Conservation (phyloP, 1,140 invertebrate genomes). For the Babylonia areolata region DNA sequence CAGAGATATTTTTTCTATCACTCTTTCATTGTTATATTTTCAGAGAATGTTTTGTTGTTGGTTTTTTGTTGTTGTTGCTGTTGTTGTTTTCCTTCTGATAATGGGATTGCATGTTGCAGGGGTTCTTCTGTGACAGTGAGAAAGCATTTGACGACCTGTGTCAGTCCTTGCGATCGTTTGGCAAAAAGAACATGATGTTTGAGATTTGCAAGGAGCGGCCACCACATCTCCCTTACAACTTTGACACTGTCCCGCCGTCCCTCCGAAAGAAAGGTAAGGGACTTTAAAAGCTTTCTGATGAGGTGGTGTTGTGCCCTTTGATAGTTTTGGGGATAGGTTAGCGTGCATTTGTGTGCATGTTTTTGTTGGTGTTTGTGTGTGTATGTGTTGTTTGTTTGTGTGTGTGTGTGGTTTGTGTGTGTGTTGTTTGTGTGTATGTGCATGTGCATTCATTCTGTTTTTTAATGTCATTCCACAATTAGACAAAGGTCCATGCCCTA, state of each 20-base stretch:
- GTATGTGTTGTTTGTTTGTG: neutral
- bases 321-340: neutral
- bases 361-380: neutral
- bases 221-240: slow-evolving; percentile 61
- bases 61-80: too few relatives aligned
- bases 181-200: slow-evolving; percentile 72
- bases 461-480: too few relatives aligned
- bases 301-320: neutral
- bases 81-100: too few relatives aligned
- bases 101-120: slow-evolving; percentile 79
- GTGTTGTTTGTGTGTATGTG: neutral
- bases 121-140: slow-evolving; percentile 92
- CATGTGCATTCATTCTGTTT: neutral
- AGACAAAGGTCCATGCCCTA: too few relatives aligned
- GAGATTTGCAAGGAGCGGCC: slow-evolving; percentile 71
- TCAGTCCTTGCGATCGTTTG: slow-evolving; percentile 64
- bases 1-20: too few relatives aligned
- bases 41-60: too few relatives aligned
- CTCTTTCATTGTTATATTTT: too few relatives aligned
- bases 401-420: neutral
- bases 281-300: neutral
- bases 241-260: neutral
- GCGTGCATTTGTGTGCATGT: neutral
- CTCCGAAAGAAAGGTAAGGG: neutral
- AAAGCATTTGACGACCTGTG: slow-evolving; percentile 89